These are phyloP conservation scores for Aspidiotus destructor DNA, from an alignment of 2,888 invertebrate genomes.

Conservation along the genomic window DNA sequence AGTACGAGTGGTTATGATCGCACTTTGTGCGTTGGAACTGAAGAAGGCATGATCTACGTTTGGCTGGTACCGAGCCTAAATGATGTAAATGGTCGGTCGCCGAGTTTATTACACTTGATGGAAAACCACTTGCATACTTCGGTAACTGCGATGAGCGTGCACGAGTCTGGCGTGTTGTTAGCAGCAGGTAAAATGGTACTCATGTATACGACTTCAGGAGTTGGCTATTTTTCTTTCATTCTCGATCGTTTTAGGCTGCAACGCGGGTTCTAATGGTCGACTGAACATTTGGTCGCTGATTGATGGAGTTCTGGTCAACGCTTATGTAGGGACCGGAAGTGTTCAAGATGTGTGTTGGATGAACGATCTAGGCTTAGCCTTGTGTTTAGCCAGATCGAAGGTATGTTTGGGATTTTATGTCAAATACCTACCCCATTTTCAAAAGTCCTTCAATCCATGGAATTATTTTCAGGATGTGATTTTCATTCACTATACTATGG, in stretches of 20 bases:
- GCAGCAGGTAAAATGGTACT: slow-evolving; percentile 40
- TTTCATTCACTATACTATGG: slow-evolving; percentile 45
- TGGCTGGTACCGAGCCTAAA: slow-evolving; percentile 43
- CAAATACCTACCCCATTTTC: neutral
- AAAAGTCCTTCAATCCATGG: neutral
- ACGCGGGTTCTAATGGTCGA: slow-evolving; percentile 45
- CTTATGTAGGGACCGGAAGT: slow-evolving; percentile 47
- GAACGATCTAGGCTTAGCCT: slow-evolving; percentile 45
- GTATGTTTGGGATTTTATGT: slow-evolving; percentile 37
- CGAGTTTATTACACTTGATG: slow-evolving; percentile 42
- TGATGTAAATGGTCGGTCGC: slow-evolving; percentile 29
- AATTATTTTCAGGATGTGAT: slow-evolving; percentile 42
- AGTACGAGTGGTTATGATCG: neutral
- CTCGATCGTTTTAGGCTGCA: slow-evolving; percentile 41
- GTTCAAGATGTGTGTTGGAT: slow-evolving; percentile 48
- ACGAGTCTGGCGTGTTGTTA: slow-evolving; percentile 47
- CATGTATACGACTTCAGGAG: neutral
- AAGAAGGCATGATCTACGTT: slow-evolving; percentile 47
- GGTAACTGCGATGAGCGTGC: slow-evolving; percentile 47
- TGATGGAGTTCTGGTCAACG: slow-evolving; percentile 50
- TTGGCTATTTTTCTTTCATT: slow-evolving; percentile 6
- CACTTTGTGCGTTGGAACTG: slow-evolving; percentile 47
- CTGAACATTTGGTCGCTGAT: slow-evolving; percentile 54
- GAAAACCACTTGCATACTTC: slow-evolving; percentile 49
- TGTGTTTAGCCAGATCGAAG: slow-evolving; percentile 49